Conservation (phyloP, 2,797 vertebrate species). For the Lepus townsendii region DNA sequence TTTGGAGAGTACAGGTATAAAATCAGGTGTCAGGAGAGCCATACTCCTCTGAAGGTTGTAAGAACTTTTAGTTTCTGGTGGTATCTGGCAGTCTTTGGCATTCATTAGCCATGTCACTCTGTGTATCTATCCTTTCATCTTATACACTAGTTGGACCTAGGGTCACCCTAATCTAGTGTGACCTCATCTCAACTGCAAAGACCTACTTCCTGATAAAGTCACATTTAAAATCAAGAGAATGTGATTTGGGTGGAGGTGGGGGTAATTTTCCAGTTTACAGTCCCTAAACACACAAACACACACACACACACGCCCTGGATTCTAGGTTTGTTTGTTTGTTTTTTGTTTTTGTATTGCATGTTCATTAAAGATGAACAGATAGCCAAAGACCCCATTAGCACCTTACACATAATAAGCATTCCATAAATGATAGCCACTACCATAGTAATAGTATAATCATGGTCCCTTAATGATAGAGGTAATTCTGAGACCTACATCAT, state of each 20-base stretch:
- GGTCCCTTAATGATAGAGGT: no score
- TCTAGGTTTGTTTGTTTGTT: no score
- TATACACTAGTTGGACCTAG: not conserved
- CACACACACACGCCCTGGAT: no score
- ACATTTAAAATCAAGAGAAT: not conserved
- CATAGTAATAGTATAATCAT: not conserved
- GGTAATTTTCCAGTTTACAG: not conserved
- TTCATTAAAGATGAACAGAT: not conserved
- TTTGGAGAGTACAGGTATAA: not conserved
- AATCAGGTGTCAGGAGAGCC: not conserved
- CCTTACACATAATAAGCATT: not conserved
- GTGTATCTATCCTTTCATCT: not conserved
- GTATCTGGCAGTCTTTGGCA: not conserved
- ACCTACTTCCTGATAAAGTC: constrained; percentile 1
- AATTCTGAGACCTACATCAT: no score
- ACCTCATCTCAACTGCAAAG: not conserved
- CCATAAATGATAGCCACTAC: not conserved
- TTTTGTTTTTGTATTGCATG: not conserved
- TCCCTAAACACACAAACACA: not conserved
- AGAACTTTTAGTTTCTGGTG: not conserved
- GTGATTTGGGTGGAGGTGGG: not conserved
- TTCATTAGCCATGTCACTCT: not conserved
- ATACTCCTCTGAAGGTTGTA: not conserved
- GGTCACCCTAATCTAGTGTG: not conserved
- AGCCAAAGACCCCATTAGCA: not conserved